phyloP scores from a whole-genome alignment of 1,140 invertebrate species.

The Diploscapter pachys region DNA sequence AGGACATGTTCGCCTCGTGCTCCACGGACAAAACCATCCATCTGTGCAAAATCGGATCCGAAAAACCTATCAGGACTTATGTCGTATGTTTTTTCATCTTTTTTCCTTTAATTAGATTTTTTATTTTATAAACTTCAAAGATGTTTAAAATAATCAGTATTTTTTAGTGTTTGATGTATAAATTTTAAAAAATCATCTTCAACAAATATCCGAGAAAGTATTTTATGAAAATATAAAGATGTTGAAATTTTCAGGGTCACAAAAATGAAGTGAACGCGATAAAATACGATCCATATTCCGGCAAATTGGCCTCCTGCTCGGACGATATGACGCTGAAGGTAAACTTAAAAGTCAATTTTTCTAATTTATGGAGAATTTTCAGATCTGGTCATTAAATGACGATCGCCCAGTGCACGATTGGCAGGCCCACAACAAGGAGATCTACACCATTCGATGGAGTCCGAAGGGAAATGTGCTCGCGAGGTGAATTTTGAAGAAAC shows the following conservation, averaged over 20 bases:
- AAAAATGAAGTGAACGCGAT: slow-evolving; percentile 99
- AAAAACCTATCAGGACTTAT: slow-evolving; percentile 89
- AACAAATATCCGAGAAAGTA: too few relatives aligned
- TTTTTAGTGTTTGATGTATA: too few relatives aligned
- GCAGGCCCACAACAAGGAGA: slow-evolving; percentile 96
- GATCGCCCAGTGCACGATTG: slow-evolving; percentile 92
- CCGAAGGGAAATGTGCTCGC: slow-evolving; percentile 94
- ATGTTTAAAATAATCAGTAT: too few relatives aligned
- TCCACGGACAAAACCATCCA: slow-evolving; percentile 99
- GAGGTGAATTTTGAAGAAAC: slow-evolving; percentile 61
- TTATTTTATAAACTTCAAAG: neutral
- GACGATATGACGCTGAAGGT: slow-evolving; percentile 96
- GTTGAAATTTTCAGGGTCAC: slow-evolving; percentile 20
- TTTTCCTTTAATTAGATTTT: too few relatives aligned
- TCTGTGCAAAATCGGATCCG: slow-evolving; percentile 85
- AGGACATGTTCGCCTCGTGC: slow-evolving; percentile 93
- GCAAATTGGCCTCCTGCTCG: slow-evolving; percentile 90
- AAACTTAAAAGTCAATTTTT: slow-evolving; percentile 16
- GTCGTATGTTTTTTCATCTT: slow-evolving; percentile 65
- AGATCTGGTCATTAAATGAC: slow-evolving; percentile 96
- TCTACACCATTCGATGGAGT: slow-evolving; percentile 99
- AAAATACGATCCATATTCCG: slow-evolving; percentile 98
- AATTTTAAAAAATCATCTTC: too few relatives aligned
- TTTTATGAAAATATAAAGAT: neutral
- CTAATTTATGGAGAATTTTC: slow-evolving; percentile 3